phyloP scores from a whole-genome alignment of 2,797 vertebrate genomes.

The Pelodytes ibericus region DNA sequence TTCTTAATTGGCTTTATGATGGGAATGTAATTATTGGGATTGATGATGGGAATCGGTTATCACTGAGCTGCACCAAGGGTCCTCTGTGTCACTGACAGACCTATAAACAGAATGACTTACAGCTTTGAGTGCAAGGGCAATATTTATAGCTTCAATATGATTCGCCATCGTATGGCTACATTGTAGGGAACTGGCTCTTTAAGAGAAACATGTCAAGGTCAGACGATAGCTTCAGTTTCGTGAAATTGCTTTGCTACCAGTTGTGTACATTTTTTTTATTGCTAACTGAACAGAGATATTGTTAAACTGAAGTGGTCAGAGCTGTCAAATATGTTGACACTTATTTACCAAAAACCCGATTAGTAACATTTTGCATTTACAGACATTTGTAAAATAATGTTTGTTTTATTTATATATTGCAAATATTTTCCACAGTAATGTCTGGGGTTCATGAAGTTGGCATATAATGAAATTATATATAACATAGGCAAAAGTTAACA shows the following conservation, averaged over 20 bases:
- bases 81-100: background rate
- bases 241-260: background rate
- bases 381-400: no score
- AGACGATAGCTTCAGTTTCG: background rate
- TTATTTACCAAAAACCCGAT: background rate
- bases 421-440: no score
- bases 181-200: background rate
- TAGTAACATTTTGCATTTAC: background rate
- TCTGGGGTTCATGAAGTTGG: no score
- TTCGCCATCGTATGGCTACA: background rate
- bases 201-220: background rate
- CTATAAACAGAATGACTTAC: background rate
- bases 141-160: background rate
- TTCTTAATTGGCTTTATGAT: background rate
- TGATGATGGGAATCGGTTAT: background rate
- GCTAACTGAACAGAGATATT: no score
- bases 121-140: background rate
- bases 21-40: conserved; percentile 5
- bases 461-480: no score
- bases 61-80: background rate
- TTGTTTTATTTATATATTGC: no score
- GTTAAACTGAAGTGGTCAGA: background rate
- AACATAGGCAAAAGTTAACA: no score
- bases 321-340: background rate
- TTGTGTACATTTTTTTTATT: background rate